Conservation (phyloP, 2,888 invertebrate species). For the Meiosimyza platycephala region DNA sequence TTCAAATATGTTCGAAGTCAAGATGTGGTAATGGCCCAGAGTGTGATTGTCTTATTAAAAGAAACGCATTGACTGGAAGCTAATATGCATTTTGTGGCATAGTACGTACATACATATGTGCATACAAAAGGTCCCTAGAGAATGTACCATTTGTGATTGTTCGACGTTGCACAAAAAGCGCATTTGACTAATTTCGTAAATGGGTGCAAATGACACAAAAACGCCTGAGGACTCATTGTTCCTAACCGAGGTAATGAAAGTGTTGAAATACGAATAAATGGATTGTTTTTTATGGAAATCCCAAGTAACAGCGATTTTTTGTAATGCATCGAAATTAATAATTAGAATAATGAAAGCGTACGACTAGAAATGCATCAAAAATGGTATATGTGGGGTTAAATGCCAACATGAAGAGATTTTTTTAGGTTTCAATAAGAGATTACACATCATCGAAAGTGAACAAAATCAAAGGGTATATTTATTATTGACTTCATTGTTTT, state of each 20-base stretch:
- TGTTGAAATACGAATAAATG: no score
- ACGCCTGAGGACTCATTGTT: background rate
- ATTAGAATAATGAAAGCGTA: constrained; percentile 2
- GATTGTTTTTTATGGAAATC: no score
- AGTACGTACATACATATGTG: background rate
- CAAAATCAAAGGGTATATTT: no score
- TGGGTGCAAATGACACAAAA: constrained; percentile 2
- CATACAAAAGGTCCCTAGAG: constrained; percentile 4
- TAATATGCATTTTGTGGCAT: constrained; percentile 23
- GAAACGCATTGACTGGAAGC: constrained; percentile 30
- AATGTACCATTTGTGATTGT: constrained; percentile 10
- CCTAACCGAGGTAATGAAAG: no score
- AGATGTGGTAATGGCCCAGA: no score
- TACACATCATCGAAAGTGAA: no score
- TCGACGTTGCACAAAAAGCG: background rate
- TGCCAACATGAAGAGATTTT: background rate
- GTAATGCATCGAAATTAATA: background rate
- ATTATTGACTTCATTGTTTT: no score
- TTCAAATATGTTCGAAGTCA: no score
- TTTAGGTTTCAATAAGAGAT: no score
- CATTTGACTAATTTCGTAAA: constrained; percentile 16
- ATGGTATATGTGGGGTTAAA: background rate
- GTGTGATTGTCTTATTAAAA: background rate
- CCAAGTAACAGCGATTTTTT: no score
- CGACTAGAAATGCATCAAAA: background rate